phyloP scores from a whole-genome alignment of 1,140 invertebrate species.

The Drusus annulatus region DNA sequence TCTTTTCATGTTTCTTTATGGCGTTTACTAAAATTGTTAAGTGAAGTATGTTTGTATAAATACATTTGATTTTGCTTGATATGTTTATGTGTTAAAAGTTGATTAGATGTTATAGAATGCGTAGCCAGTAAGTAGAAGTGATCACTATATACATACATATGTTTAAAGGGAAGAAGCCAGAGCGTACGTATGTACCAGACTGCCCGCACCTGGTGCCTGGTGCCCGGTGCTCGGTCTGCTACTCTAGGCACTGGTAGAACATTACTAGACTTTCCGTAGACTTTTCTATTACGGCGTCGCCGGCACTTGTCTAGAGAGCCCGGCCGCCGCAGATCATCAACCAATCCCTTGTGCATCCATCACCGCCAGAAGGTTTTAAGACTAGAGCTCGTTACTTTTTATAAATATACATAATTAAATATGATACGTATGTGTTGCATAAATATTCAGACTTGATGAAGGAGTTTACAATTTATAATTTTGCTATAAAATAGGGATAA shows the following conservation, averaged over 20 bases:
- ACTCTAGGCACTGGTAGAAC: too few relatives aligned
- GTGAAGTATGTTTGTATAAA: slow-evolving; percentile 35
- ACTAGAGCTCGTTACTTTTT: slow-evolving; percentile 23
- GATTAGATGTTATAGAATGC: slow-evolving; percentile 53
- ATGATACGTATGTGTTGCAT: slow-evolving; percentile 36
- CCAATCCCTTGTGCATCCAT: not conserved
- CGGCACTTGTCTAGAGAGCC: too few relatives aligned
- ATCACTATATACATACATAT: slow-evolving; percentile 53
- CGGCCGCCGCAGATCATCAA: too few relatives aligned
- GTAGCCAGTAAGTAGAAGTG: slow-evolving; percentile 52
- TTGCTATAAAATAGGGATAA: slow-evolving; percentile 33
- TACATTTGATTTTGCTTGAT: slow-evolving; percentile 50
- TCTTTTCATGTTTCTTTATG: not conserved
- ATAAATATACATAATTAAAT: slow-evolving; percentile 25
- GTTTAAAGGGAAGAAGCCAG: slow-evolving; percentile 32
- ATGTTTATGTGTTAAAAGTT: slow-evolving; percentile 52
- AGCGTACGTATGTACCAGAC: too few relatives aligned
- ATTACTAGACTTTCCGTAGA: too few relatives aligned
- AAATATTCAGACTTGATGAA: not conserved
- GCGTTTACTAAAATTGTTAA: slow-evolving; percentile 22
- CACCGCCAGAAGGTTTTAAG: not conserved
- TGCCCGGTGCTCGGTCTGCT: too few relatives aligned
- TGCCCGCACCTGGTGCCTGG: too few relatives aligned
- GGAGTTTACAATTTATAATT: slow-evolving; percentile 29
- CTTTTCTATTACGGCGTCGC: too few relatives aligned